Conservation (phyloP, 2,113 vertebrate species). For the Gymnorhina tibicen region DNA sequence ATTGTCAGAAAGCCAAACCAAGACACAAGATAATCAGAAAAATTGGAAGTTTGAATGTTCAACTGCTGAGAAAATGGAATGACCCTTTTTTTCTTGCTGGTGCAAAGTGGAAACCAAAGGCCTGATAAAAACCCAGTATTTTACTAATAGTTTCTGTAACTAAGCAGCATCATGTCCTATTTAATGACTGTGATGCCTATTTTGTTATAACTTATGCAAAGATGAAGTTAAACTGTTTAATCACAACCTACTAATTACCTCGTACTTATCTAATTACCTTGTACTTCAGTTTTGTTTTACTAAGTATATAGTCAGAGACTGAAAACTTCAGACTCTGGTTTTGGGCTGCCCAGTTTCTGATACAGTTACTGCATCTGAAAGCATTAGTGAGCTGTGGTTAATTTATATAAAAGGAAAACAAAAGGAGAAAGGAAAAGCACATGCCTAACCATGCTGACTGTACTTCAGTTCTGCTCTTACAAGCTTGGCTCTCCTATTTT, state of each 20-base stretch:
- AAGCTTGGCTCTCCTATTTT: background rate
- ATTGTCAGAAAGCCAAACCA: background rate
- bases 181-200: background rate
- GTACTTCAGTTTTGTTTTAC: background rate
- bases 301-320: background rate
- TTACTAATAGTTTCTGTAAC: background rate
- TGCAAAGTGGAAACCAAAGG: background rate
- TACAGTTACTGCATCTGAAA: background rate
- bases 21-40: background rate
- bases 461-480: background rate
- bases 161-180: no score
- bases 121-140: background rate
- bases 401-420: background rate
- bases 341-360: background rate
- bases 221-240: background rate
- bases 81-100: background rate
- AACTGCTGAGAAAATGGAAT: fast-evolving
- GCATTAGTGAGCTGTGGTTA: background rate
- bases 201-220: background rate
- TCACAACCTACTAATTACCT: background rate
- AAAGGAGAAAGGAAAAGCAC: background rate
- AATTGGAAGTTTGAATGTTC: background rate
- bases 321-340: background rate
- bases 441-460: background rate
- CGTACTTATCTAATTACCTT: background rate